phyloP scores from a whole-genome alignment of 2,888 invertebrate species.

The Microdon myrmicae region DNA sequence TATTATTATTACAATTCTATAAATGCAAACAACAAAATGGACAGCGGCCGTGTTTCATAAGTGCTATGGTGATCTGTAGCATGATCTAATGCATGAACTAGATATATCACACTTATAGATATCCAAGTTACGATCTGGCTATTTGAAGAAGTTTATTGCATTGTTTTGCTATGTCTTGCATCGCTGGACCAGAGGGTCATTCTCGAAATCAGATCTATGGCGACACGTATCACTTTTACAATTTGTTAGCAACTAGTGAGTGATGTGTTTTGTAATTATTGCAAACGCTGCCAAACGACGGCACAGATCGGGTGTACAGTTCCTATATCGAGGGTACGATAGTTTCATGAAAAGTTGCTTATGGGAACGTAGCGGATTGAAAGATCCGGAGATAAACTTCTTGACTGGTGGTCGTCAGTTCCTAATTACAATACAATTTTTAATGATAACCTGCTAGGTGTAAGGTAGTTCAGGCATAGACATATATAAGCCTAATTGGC shows the following conservation, averaged over 20 bases:
- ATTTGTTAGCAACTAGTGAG: conserved; percentile 19
- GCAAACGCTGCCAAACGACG: conserved; percentile 33
- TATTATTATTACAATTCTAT: conserved; percentile 50
- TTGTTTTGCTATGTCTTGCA: conserved; percentile 11
- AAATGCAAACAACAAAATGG: conserved; percentile 35
- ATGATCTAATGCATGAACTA: too few relatives aligned
- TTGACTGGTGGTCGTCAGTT: too few relatives aligned
- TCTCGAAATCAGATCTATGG: conserved; percentile 45
- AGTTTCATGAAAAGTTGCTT: too few relatives aligned
- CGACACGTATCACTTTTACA: conserved; percentile 35
- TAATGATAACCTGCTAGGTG: too few relatives aligned
- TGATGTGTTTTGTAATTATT: conserved; percentile 46
- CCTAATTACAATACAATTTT: too few relatives aligned
- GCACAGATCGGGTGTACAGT: too few relatives aligned
- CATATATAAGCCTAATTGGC: too few relatives aligned
- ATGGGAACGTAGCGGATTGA: too few relatives aligned
- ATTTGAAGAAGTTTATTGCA: conserved; percentile 28
- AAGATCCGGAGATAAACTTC: too few relatives aligned
- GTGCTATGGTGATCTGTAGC: conserved; percentile 13
- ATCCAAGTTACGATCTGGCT: conserved; percentile 28
- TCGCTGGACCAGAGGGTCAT: conserved; percentile 35
- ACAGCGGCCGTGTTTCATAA: conserved; percentile 29
- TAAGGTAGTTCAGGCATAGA: too few relatives aligned
- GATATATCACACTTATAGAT: conserved; percentile 12
- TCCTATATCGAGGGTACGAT: too few relatives aligned